These are phyloP conservation scores for Corythaixoides concolor DNA, from an alignment of 2,113 vertebrate species.

Conservation along the genomic window DNA sequence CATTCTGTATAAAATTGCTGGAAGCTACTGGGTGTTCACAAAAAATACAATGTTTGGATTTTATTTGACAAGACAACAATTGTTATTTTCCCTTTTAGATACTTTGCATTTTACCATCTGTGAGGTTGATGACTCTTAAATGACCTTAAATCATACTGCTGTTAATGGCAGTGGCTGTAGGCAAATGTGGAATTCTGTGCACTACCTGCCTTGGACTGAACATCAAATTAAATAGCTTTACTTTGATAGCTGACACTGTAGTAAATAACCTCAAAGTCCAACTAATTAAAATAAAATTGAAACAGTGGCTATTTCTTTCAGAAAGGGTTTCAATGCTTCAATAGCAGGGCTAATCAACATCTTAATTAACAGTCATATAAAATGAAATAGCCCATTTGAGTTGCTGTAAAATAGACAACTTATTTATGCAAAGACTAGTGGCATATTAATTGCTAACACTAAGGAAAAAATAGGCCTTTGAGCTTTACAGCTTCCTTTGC, in stretches of 20 bases:
- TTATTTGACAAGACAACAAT: slow-evolving; percentile 79
- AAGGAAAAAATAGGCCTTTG: slow-evolving; percentile 52
- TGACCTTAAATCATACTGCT: slow-evolving; percentile 74
- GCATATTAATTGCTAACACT: slow-evolving; percentile 67
- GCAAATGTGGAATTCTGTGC: slow-evolving; percentile 26
- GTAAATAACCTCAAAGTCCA: slow-evolving; percentile 71
- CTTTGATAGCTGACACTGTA: slow-evolving; percentile 42
- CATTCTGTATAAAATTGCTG: slow-evolving; percentile 77
- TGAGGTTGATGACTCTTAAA: slow-evolving; percentile 70
- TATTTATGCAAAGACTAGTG: slow-evolving; percentile 63
- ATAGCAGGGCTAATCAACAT: slow-evolving; percentile 70
- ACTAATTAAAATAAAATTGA: slow-evolving; percentile 67
- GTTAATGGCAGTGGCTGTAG: slow-evolving; percentile 54
- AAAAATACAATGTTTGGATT: slow-evolving; percentile 74
- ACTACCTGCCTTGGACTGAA: slow-evolving; percentile 50
- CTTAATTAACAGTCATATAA: slow-evolving; percentile 76
- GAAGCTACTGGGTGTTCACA: slow-evolving; percentile 77
- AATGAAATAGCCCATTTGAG: slow-evolving; percentile 67
- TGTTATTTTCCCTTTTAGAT: slow-evolving; percentile 72
- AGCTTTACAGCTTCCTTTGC: slow-evolving; percentile 50
- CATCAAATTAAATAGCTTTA: slow-evolving; percentile 62
- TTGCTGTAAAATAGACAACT: slow-evolving; percentile 69
- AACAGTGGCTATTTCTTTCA: slow-evolving; percentile 40
- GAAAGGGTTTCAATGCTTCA: slow-evolving; percentile 62
- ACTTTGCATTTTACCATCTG: slow-evolving; percentile 71